A percentile compares a stretch with the other conserved stretches of the same genome.
phyloP scores from a whole-genome alignment of 2,113 vertebrate species.

The Carlito syrichta region DNA sequence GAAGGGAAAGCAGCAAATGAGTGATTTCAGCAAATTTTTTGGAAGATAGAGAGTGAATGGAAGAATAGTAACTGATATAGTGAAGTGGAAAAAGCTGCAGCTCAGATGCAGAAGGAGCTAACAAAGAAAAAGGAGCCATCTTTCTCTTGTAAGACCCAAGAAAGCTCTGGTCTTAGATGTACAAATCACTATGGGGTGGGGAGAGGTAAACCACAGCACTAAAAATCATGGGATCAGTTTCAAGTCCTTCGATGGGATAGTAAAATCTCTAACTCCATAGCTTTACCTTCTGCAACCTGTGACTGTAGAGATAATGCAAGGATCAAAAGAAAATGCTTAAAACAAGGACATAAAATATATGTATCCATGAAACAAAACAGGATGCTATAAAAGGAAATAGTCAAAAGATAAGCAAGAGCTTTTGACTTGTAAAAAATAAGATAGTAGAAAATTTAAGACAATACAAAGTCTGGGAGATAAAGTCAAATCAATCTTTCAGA shows the following conservation, averaged over 20 bases:
- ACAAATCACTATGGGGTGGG: not conserved
- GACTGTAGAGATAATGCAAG: not conserved
- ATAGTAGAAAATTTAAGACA: not conserved
- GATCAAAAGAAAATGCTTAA: not conserved
- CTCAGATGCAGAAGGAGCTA: not conserved
- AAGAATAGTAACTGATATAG: not conserved
- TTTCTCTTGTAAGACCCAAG: not conserved
- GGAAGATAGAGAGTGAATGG: not conserved
- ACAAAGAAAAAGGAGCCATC: not conserved
- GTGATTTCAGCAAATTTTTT: not conserved
- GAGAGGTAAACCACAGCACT: no score
- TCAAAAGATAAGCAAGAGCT: not conserved
- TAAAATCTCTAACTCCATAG: not conserved
- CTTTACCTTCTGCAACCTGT: not conserved
- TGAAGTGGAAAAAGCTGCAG: not conserved
- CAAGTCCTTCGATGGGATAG: not conserved
- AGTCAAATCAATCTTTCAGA: not conserved
- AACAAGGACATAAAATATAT: not conserved
- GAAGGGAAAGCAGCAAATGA: not conserved
- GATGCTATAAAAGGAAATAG: not conserved
- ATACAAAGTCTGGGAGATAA: not conserved
- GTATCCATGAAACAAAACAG: not conserved
- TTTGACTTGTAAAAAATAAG: not conserved
- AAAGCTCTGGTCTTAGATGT: not conserved
- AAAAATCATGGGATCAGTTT: not conserved